Evolutionary conservation across 2,797 vertebrate species (phyloP).

Genomic region (Sebastes oblongus): DNA sequence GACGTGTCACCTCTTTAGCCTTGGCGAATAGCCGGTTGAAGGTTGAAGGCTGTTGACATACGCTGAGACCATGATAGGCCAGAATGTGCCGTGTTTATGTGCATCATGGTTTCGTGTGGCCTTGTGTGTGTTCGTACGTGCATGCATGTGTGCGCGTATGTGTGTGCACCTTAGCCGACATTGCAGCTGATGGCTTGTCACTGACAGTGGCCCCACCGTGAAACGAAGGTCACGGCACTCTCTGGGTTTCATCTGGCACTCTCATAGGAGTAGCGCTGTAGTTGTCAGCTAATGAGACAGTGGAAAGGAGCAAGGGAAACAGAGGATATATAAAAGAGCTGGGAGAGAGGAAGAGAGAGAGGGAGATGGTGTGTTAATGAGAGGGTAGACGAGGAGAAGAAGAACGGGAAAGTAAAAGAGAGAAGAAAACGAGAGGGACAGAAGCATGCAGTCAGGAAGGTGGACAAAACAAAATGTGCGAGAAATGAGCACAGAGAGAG

Average conservation of each 20-base stretch:
- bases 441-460: slow-evolving; percentile 7
- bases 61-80: slow-evolving; percentile 42
- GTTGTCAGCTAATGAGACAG: slow-evolving; percentile 79
- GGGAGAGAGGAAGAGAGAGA: slow-evolving; percentile 29
- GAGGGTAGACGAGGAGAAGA: slow-evolving; percentile 14
- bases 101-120: slow-evolving; percentile 9
- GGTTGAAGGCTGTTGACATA: slow-evolving; percentile 70
- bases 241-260: slow-evolving; percentile 76
- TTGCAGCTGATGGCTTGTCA: slow-evolving; percentile 79
- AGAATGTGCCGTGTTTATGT: slow-evolving; percentile 21
- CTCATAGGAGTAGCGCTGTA: slow-evolving; percentile 71
- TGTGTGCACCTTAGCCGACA: slow-evolving; percentile 47
- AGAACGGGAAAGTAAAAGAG: background rate
- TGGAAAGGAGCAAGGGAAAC: slow-evolving; percentile 37
- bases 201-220: slow-evolving; percentile 75
- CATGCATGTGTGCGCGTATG: background rate
- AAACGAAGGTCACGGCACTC: slow-evolving; percentile 78
- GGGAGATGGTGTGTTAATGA: slow-evolving; percentile 51
- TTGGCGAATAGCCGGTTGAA: slow-evolving; percentile 63
- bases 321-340: slow-evolving; percentile 50
- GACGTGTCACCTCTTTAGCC: slow-evolving; percentile 72
- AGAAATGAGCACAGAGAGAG: slow-evolving; percentile 8
- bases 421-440: background rate
- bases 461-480: slow-evolving; percentile 20
- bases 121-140: slow-evolving; percentile 36